Conservation (phyloP, 2,888 invertebrate species). For the Cerastis leucographa region DNA sequence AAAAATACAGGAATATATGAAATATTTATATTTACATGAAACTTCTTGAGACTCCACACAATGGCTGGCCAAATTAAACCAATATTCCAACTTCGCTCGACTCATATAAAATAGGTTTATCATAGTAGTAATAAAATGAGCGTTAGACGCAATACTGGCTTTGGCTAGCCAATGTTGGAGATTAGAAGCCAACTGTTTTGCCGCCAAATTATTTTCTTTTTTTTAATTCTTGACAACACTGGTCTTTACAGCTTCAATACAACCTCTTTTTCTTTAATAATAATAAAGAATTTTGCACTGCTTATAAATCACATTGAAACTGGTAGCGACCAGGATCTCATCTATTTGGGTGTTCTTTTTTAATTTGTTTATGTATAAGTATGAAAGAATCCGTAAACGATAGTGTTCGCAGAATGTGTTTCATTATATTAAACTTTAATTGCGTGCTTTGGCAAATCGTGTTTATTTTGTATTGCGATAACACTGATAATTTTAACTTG, state of each 20-base stretch:
- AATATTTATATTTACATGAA: conserved; percentile 25
- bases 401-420: conserved; percentile 63
- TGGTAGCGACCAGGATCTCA: conserved; percentile 66
- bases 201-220: conserved; percentile 6
- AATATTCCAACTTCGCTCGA: conserved; percentile 14
- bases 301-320: conserved; percentile 61
- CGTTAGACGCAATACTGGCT: conserved; percentile 24
- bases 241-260: conserved; percentile 47
- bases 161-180: conserved; percentile 35
- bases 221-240: conserved; percentile 59
- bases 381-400: conserved; percentile 51
- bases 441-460: conserved; percentile 68
- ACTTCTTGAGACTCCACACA: background rate
- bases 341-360: conserved; percentile 57
- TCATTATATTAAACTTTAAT: conserved; percentile 42
- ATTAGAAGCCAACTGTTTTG: background rate
- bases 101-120: conserved; percentile 52
- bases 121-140: conserved; percentile 39
- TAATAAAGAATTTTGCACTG: conserved; percentile 43
- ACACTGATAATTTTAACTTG: conserved; percentile 3
- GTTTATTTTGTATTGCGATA: conserved; percentile 32
- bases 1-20: conserved; percentile 30
- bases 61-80: conserved; percentile 22
- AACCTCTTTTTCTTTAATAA: conserved; percentile 37
- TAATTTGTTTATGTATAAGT: conserved; percentile 49